Base-by-base conservation (phyloP, 2,113 vertebrate species). In the Megalops atlanticus region DNA sequence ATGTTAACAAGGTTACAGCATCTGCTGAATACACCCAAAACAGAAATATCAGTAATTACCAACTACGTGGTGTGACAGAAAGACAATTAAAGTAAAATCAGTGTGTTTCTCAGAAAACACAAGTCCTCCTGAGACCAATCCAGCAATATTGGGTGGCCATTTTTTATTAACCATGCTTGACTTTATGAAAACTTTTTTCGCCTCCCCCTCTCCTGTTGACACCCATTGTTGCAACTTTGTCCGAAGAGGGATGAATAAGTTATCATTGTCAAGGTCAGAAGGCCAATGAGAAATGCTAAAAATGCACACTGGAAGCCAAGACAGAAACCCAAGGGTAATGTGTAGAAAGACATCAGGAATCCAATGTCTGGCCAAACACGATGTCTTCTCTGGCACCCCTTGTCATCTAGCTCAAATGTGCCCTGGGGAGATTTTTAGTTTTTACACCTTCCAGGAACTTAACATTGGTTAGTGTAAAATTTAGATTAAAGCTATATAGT, bases 231-330 rank as follows among this genome's bases (percentile, higher is more conserved):
- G 85, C 82, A 81, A 89, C 88, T 89, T 78, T 79, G 41, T 83
- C 86, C 86, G 85, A 88, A 88, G 82, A 82, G 79, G 85, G 90
- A 90, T 92, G 92, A 90, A 89, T 90, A 81, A 49, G 88, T 89
- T 89, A 88, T 86, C 87, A 87, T 85, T 85, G 84, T 90, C 89
- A 92, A 94, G 93, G 92, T 94, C 91, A 92, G 79, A 68, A 84
- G 92, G 90, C 88, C 87, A 91, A 85, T 80, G 83, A 85, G 81
- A 86, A 92, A 88, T 90, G 88, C 89, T 85, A 82, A 89, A 91
- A 92, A 90, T 87, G 85, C 82, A 81, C 78, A 72, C 75, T 80
- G 83, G 77, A 73, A 80, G 84, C 82, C 24, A 45, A 80, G 81
- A 85, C 81, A 82, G 82, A 75, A 68, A 78, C 76, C 72, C 72